Evolutionary conservation across 1,140 invertebrate species (phyloP).

Genomic region (Potamilus streckersoni): DNA sequence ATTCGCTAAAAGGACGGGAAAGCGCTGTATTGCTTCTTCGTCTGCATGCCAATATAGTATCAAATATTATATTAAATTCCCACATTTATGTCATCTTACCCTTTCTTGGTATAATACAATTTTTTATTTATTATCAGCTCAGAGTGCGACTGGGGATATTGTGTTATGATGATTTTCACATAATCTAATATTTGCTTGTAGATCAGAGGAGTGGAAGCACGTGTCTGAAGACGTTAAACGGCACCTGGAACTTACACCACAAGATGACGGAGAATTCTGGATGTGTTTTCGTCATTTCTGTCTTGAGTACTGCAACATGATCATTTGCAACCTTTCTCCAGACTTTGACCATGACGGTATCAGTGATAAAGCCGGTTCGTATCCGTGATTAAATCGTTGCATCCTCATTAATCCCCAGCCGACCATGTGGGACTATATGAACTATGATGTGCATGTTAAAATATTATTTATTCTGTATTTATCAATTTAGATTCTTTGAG

Average conservation of each 20-base stretch:
- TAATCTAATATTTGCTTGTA: constrained; percentile 6
- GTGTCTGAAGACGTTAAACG: constrained; percentile 39
- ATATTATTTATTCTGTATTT: neutral
- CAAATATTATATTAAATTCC: neutral
- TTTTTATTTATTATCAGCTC: neutral
- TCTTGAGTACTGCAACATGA: constrained; percentile 55
- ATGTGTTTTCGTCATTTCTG: constrained; percentile 54
- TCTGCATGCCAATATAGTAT: neutral
- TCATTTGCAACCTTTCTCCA: constrained; percentile 56
- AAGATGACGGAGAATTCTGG: constrained; percentile 62
- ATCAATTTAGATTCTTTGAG: neutral
- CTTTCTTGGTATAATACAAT: neutral
- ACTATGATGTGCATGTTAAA: neutral
- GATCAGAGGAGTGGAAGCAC: constrained; percentile 44
- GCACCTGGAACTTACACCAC: constrained; percentile 49
- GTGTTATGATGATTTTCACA: neutral
- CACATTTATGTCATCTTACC: neutral
- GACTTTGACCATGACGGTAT: constrained; percentile 61
- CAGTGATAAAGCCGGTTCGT: constrained; percentile 54
- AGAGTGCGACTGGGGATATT: neutral
- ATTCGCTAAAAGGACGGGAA: no score
- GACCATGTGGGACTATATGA: neutral
- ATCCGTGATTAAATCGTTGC: no score
- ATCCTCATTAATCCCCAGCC: neutral
- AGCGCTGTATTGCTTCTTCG: no score